A percentile compares a stretch with the other conserved stretches of the same genome.
phyloP scores from a whole-genome alignment of 1,140 invertebrate genomes.

The Drosophila simulans region DNA sequence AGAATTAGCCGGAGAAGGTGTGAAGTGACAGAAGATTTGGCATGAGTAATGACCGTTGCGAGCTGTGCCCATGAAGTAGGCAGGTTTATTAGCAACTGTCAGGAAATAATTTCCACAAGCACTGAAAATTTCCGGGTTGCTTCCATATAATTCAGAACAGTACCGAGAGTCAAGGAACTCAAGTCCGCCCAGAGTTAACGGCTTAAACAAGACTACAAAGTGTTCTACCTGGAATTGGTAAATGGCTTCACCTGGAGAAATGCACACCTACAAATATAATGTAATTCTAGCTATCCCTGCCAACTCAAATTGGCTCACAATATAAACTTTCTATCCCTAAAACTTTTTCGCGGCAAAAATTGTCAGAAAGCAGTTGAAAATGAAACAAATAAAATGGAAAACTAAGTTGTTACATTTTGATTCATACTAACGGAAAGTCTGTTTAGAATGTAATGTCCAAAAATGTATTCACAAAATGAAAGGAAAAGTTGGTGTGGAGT shows the following conservation, averaged over 20 bases:
- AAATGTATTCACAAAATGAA: no score
- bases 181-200: conserved; percentile 1
- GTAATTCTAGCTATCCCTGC: not conserved
- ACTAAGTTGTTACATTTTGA: not conserved
- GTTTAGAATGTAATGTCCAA: no score
- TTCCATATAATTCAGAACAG: conserved; percentile 11
- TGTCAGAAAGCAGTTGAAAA: not conserved
- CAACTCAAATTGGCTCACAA: not conserved
- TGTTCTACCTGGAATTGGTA: conserved; percentile 10
- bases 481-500: no score
- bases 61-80: conserved; percentile 44
- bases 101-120: conserved; percentile 30
- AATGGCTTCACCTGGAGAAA: not conserved
- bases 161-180: conserved; percentile 25
- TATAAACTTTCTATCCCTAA: not conserved
- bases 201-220: not conserved
- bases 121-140: conserved; percentile 24
- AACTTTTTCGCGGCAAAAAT: not conserved
- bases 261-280: no score
- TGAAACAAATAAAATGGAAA: not conserved
- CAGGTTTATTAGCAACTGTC: conserved; percentile 52
- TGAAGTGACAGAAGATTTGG: conserved; percentile 44
- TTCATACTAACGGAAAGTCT: no score
- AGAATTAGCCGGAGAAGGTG: conserved; percentile 43
- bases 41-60: conserved; percentile 52